phyloP scores from a whole-genome alignment of 2,113 vertebrate genomes.

The Thryonomys swinderianus region DNA sequence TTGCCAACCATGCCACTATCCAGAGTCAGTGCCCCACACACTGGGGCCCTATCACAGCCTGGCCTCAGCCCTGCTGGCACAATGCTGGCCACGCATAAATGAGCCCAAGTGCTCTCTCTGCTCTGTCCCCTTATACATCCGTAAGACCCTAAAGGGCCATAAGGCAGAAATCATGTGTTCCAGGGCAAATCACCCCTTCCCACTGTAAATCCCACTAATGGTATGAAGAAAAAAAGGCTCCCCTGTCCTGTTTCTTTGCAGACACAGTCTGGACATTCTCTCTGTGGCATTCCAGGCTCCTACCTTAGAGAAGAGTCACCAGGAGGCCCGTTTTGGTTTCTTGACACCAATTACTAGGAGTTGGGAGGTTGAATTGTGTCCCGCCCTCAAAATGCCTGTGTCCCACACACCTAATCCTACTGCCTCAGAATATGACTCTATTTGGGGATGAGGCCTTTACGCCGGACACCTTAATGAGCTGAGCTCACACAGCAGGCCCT shows the following conservation, averaged over 20 bases:
- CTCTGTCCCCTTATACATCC: rapidly evolving
- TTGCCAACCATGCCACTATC: background rate
- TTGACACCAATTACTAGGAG: background rate
- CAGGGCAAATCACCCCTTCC: background rate
- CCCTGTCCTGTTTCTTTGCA: background rate
- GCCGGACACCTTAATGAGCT: rapidly evolving
- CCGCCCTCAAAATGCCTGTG: background rate
- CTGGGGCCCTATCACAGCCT: rapidly evolving
- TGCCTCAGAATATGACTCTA: background rate
- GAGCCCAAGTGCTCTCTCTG: background rate
- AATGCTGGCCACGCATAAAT: rapidly evolving
- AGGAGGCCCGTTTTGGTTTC: background rate
- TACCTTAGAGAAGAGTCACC: background rate
- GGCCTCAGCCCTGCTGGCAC: rapidly evolving
- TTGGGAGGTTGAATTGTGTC: background rate
- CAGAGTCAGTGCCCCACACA: rapidly evolving
- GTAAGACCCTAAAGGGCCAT: rapidly evolving
- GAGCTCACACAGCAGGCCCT: rapidly evolving
- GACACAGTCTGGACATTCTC: background rate
- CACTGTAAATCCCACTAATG: background rate
- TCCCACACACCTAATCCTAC: background rate
- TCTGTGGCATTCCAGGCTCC: background rate
- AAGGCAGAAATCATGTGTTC: rapidly evolving
- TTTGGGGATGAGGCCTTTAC: background rate
- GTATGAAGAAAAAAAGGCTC: background rate